These are phyloP conservation scores for Synodontis membranacea DNA, from an alignment of 2,113 vertebrate genomes.

Conservation along the genomic window DNA sequence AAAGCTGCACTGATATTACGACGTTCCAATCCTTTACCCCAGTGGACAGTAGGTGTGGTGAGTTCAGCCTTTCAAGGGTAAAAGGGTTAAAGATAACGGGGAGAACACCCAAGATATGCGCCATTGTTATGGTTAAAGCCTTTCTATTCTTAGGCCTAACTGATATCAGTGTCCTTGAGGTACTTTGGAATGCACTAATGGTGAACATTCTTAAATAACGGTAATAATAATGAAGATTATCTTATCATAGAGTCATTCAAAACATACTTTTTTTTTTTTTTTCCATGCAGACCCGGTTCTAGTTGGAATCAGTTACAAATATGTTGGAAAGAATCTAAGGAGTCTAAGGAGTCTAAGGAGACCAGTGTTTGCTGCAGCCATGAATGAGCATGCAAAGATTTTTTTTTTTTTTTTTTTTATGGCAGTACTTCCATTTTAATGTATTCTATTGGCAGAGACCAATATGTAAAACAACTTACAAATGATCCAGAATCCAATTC, in stretches of 20 bases:
- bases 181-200: neutral
- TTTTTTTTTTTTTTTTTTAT: too few species aligned
- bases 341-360: neutral
- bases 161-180: neutral
- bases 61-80: constrained; percentile 39
- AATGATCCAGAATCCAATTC: neutral
- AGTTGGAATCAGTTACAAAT: neutral
- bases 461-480: neutral
- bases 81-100: constrained; percentile 58
- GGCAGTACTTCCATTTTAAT: neutral
- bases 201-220: constrained; percentile 1
- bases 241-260: neutral
- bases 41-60: constrained; percentile 23
- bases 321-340: neutral
- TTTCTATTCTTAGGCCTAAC: constrained; percentile 52
- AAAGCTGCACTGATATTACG: neutral
- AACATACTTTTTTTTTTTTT: neutral
- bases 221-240: neutral
- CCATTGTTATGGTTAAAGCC: constrained; percentile 64
- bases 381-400: neutral
- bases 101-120: constrained; percentile 60
- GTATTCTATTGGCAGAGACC: neutral
- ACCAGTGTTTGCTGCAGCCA: neutral
- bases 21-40: neutral
- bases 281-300: neutral